Evolutionary conservation across 2,888 invertebrate species (phyloP).

Genomic region (Caenorhabditis afra): DNA sequence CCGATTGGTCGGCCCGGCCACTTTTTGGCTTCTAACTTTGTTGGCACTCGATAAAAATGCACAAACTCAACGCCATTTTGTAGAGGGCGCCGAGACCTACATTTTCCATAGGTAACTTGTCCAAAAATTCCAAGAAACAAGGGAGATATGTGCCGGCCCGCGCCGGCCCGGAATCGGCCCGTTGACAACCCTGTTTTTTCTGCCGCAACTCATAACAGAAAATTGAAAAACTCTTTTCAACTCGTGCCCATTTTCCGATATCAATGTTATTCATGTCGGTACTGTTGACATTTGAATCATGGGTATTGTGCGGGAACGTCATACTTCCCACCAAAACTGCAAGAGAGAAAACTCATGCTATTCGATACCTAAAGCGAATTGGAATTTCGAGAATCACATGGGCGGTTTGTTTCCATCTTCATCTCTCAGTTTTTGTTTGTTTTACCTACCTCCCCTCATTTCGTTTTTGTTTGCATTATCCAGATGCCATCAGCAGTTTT

Average conservation of each 20-base stretch:
- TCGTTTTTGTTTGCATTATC: conserved; percentile 54
- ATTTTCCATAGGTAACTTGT: too few species aligned
- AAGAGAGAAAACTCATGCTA: not conserved
- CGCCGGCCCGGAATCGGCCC: too few species aligned
- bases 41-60: too few species aligned
- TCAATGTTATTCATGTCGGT: conserved; percentile 27
- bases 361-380: conserved; percentile 4
- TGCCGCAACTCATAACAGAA: too few species aligned
- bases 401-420: conserved; percentile 40
- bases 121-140: too few species aligned
- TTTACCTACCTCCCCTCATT: conserved; percentile 31
- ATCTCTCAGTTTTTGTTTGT: conserved; percentile 40
- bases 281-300: conserved; percentile 24
- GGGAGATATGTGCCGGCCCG: too few species aligned
- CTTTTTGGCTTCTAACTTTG: too few species aligned
- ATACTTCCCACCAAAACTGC: conserved; percentile 12
- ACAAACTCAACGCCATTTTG: too few species aligned
- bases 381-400: conserved; percentile 29
- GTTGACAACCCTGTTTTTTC: not conserved
- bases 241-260: conserved; percentile 29
- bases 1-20: too few species aligned
- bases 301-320: conserved; percentile 32
- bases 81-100: too few species aligned
- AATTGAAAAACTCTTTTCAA: conserved; percentile 7
- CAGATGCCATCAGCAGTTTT: conserved; percentile 43